Evolutionary conservation across 2,888 invertebrate genomes (phyloP), one percentile per base, ranked within the genome.

Genomic region (Oasisia sp.): DNA sequence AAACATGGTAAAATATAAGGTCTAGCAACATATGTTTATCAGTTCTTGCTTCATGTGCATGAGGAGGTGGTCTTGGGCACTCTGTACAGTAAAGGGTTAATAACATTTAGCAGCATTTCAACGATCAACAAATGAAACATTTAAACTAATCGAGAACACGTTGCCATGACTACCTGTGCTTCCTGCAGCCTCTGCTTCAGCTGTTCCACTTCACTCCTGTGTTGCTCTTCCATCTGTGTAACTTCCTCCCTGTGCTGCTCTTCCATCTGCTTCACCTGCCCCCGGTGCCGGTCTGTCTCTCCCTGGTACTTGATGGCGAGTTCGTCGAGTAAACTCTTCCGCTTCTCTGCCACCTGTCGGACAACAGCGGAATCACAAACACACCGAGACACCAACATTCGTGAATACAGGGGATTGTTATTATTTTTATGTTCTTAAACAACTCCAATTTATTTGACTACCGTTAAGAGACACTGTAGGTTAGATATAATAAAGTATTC

Each of bases 321-420:
- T 92, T 97, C 96, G 94, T 97, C 97, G 92, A 97, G 94, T 92
- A 96, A 94, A 1, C 94, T 93, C 93, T 97, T 97, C n/a, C 97
- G 94, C 93, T 96, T 96, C 92, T 96, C 96, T 32, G 97, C 96
- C 32, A 96, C 94, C 96, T 96, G 93, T 32, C 27, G 3, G 74
- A 74, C 74, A 74, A 74, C 7, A 74, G 93, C 89, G 89, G 38
- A 92, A 74, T 38, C 32, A 91, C 5, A 93, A 32, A 58, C 56
- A 50, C 27, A 5, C 74, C 27, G 74, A 74, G 74, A 74, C 27
- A 27, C 5, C 74, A 74, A 74, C 74, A 27, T 74, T 74, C 19
- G 3, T 74, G 19, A 27, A 74, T 19, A 74, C 27, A 19, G 74
- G 27, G 74, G 27, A 74, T 58, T 12, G 11, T 58, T 58, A 58